Conservation (phyloP, 2,888 invertebrate species). For the Apamea crenata region DNA sequence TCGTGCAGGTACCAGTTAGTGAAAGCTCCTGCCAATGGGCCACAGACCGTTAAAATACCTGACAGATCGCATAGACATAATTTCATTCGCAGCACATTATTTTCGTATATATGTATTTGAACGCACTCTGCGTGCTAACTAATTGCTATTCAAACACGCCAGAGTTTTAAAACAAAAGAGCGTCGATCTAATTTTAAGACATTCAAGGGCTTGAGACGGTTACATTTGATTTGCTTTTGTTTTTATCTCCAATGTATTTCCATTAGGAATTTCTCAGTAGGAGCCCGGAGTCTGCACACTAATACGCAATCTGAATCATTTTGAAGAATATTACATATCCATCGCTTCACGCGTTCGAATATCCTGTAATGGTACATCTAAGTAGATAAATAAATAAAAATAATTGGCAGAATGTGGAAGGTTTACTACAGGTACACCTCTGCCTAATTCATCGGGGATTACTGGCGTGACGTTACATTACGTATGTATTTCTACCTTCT, state of each 20-base stretch:
- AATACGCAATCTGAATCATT: neutral
- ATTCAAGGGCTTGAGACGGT: slow-evolving; percentile 18
- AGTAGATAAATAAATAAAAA: no score
- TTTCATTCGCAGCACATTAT: neutral
- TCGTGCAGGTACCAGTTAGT: neutral
- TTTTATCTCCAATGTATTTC: slow-evolving; percentile 29
- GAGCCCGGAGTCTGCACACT: neutral
- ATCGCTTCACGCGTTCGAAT: neutral
- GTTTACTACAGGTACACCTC: neutral
- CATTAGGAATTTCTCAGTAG: neutral
- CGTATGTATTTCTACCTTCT: slow-evolving; percentile 31
- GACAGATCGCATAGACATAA: neutral
- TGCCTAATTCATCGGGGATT: neutral
- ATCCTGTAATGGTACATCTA: no score
- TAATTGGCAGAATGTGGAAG: neutral
- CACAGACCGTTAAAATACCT: neutral
- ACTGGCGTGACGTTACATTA: neutral
- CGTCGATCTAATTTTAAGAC: slow-evolving; percentile 44
- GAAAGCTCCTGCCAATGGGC: neutral
- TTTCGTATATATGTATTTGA: neutral
- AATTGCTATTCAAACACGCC: slow-evolving; percentile 29
- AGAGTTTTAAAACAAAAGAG: slow-evolving; percentile 32
- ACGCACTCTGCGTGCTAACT: slow-evolving; percentile 9
- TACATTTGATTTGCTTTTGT: slow-evolving; percentile 24
- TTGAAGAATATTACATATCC: neutral